Evolutionary conservation across 2,888 invertebrate genomes (phyloP).

Genomic region (Busseola fusca): DNA sequence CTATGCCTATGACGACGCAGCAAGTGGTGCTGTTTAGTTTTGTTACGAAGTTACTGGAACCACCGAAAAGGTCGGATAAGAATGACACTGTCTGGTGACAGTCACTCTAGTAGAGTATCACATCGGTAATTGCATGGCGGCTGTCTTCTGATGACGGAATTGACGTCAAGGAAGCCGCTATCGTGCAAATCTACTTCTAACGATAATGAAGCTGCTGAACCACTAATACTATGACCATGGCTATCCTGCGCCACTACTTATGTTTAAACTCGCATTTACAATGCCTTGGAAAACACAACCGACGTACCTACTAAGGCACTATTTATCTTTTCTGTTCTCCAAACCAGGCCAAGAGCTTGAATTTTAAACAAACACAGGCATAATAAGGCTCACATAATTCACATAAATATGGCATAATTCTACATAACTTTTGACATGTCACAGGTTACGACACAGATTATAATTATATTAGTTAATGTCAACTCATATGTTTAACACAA

Average conservation of each 20-base stretch:
- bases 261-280: neutral
- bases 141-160: neutral
- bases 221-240: no score
- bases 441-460: constrained; percentile 38
- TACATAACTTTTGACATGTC: constrained; percentile 58
- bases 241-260: no score
- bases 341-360: constrained; percentile 26
- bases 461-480: constrained; percentile 44
- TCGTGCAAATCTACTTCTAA: no score
- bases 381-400: constrained; percentile 50
- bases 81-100: neutral
- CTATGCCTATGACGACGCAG: no score
- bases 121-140: neutral
- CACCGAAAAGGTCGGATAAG: no score
- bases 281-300: constrained; percentile 9
- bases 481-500: constrained; percentile 37
- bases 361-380: constrained; percentile 25
- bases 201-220: no score
- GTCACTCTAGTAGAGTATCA: neutral
- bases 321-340: constrained; percentile 35
- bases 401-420: constrained; percentile 61
- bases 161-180: neutral
- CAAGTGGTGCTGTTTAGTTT: no score
- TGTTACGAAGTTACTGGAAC: no score
- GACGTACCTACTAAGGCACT: neutral